phyloP scores from a whole-genome alignment of 2,113 vertebrate species.

The Chamaea fasciata region DNA sequence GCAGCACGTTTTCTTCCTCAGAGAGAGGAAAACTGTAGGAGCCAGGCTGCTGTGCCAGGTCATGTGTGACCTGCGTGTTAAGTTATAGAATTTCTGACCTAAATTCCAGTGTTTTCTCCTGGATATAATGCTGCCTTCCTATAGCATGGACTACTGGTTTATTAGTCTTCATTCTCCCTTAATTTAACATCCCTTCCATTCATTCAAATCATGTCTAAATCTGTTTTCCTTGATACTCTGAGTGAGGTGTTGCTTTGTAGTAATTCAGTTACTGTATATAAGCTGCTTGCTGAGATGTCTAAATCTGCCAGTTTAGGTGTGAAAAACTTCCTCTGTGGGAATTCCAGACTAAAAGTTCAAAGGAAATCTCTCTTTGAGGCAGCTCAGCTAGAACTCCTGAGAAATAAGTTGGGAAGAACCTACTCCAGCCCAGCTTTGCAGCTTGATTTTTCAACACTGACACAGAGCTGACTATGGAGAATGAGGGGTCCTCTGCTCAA shows the following conservation, averaged over 20 bases:
- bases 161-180: neutral
- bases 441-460: neutral
- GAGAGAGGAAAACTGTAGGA: neutral
- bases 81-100: conserved; percentile 36
- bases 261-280: neutral
- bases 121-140: neutral
- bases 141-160: neutral
- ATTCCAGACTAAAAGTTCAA: neutral
- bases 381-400: neutral
- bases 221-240: neutral
- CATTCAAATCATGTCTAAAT: neutral
- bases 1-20: neutral
- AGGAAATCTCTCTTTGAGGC: neutral
- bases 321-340: neutral
- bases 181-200: neutral
- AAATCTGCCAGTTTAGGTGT: neutral
- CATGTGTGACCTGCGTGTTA: conserved; percentile 11
- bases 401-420: neutral
- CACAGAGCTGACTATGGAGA: rapidly evolving
- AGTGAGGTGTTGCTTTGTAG: neutral
- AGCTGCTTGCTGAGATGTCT: neutral
- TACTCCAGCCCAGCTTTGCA: neutral
- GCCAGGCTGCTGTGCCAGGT: conserved; percentile 17
- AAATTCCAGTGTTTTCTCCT: conserved; percentile 10
- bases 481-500: neutral